Evolutionary conservation across 2,113 vertebrate species (phyloP), one percentile per base, ranked within the genome.

Genomic region (Phocoena phocoena): DNA sequence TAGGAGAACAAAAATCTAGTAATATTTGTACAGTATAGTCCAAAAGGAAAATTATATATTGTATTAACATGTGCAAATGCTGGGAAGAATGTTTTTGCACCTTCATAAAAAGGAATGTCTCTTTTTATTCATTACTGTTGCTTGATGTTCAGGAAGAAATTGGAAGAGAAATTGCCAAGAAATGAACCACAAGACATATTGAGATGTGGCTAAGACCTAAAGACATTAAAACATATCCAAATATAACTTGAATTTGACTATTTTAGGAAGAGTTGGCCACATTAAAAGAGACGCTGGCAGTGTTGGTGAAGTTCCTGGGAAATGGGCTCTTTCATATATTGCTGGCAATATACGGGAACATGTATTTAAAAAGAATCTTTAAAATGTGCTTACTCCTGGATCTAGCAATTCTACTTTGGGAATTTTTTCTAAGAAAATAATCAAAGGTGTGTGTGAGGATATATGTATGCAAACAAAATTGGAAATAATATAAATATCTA

Each of bases 261-360:
- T 96, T 92, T 95, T 92, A 70, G 95, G 47, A 90, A 83, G 41
- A 89, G 62, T 53, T 82, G 63, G 74, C 41, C 58, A 79, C 36
- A 23, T 87, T 71, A 12, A 74, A 77, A 73, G 41, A 88, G 47
- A 92, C 5, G 26, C 36, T 94, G 79, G 93, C 20, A 70, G 80
- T 63, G 31, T 12, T 86, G 36, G n/a, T 41, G 38, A 70, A 47
- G 36, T 63, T 97, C 44, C 73, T 92, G 47, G 36, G 63, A 83
- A 80, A 92, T 63, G 47, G 33, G 23, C 36, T 68, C 8, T 93
- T 95, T 95, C 31, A 77, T 71, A 79, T 7, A 58, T 63, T 55
- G 25, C 55, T 92, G 41, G 55, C 10, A 87, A 60, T 87, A 68
- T n/a, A 77, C 14, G 88, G 70, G 21, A 81, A 76, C 38, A 53